These are phyloP conservation scores for Leptonema lineaticorne DNA, from an alignment of 1,140 invertebrate genomes.

Conservation along the genomic window DNA sequence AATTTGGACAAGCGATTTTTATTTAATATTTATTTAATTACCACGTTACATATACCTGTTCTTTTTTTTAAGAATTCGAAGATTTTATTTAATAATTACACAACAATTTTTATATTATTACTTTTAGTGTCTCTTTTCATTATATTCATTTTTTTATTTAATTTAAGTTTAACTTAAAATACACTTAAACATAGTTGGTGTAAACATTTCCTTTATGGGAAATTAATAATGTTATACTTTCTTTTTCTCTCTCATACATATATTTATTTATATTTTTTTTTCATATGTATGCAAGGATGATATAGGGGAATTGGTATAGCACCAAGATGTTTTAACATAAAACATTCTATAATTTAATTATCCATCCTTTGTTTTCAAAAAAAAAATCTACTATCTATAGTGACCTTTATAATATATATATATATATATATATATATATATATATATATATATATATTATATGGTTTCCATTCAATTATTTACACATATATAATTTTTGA, in stretches of 20 bases:
- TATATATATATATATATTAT: too few relatives aligned
- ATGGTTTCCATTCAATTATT: neutral
- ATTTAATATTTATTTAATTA: too few relatives aligned
- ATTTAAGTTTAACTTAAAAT: too few relatives aligned
- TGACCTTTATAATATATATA: neutral
- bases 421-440: neutral
- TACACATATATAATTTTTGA: neutral
- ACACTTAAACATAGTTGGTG: conserved; percentile 39
- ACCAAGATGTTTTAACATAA: conserved; percentile 29
- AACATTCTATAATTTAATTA: conserved; percentile 20
- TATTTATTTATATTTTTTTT: conserved; percentile 25
- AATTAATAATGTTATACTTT: too few relatives aligned
- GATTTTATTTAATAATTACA: conserved; percentile 62
- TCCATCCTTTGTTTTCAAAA: conserved; percentile 9
- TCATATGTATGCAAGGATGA: conserved; percentile 43
- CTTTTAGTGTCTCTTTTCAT: conserved; percentile 48
- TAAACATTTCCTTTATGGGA: conserved; percentile 33
- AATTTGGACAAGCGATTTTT: neutral
- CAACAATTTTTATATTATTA: conserved; percentile 50
- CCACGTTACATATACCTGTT: conserved; percentile 30
- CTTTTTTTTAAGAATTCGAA: conserved; percentile 58
- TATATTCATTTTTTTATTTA: too few relatives aligned
- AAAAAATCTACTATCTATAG: too few relatives aligned
- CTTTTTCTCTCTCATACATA: conserved; percentile 2
- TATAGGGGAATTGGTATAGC: conserved; percentile 57